Conservation (phyloP, 2,797 vertebrate genomes). For the Onychomys arenicola region DNA sequence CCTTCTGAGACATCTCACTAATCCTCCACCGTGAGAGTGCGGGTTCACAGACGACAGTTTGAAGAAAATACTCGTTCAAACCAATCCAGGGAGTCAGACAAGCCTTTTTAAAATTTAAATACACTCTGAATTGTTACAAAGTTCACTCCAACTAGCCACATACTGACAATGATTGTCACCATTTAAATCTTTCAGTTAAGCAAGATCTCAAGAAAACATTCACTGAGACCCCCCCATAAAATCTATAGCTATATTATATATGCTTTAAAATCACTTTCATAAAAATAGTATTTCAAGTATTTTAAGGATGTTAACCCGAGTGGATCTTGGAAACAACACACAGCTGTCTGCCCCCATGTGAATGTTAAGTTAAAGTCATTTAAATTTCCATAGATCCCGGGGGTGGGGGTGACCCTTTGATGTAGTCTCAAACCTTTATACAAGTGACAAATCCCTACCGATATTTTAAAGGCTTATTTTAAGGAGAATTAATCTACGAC, state of each 20-base stretch:
- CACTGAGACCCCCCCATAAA: conserved; percentile 5
- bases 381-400: conserved; percentile 64
- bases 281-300: conserved; percentile 12
- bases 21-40: not conserved
- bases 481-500: conserved; percentile 69
- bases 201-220: not conserved
- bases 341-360: not conserved
- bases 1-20: not conserved
- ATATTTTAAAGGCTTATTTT: conserved; percentile 72
- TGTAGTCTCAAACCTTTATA: conserved; percentile 71
- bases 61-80: not conserved
- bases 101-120: not conserved
- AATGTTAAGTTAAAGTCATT: conserved; percentile 49
- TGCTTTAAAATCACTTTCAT: conserved; percentile 27
- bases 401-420: conserved; percentile 66
- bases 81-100: not conserved
- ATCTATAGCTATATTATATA: not conserved
- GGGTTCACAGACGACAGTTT: not conserved
- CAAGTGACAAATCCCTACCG: conserved; percentile 74
- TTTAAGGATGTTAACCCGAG: not conserved
- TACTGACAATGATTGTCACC: not conserved
- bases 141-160: not conserved
- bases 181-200: not conserved
- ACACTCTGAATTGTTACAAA: not conserved
- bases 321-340: not conserved